Percentiles rank a stretch among this genome's conserved stretches.
phyloP scores from a whole-genome alignment of 2,113 vertebrate genomes.

The Bettongia penicillata region DNA sequence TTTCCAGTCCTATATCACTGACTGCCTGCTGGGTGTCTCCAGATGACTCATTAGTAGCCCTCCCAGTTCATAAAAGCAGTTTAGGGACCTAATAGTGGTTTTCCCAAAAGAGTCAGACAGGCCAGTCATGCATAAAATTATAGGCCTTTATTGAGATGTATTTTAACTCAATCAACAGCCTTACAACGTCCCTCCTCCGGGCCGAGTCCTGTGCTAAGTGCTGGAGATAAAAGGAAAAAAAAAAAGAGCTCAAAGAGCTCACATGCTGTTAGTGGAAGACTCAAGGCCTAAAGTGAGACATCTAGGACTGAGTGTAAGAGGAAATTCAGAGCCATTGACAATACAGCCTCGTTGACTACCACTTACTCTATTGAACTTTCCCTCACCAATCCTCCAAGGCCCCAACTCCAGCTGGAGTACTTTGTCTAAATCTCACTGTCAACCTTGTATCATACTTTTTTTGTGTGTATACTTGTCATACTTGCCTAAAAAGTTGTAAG shows the following conservation, averaged over 20 bases:
- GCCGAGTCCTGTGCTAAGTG: too few species aligned
- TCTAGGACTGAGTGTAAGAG: background rate
- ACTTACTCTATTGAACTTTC: background rate
- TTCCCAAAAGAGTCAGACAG: too few species aligned
- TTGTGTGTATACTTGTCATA: background rate
- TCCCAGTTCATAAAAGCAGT: too few species aligned
- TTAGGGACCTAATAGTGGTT: background rate
- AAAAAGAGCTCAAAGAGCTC: background rate
- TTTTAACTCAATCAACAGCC: too few species aligned
- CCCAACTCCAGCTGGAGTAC: background rate
- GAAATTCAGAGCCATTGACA: background rate
- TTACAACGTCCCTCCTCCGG: too few species aligned
- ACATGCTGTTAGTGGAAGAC: background rate
- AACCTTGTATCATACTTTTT: background rate
- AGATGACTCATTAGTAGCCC: too few species aligned
- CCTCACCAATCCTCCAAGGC: too few species aligned
- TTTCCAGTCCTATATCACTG: too few species aligned
- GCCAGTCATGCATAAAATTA: too few species aligned
- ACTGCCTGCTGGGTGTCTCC: too few species aligned
- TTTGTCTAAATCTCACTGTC: background rate
- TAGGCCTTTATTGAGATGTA: too few species aligned
- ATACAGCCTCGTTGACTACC: background rate
- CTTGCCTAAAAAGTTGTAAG: background rate
- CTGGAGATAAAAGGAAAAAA: too few species aligned
- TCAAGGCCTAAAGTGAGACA: background rate